Base-by-base conservation (phyloP, 1,140 invertebrate species). In the Phocides pigmalion region DNA sequence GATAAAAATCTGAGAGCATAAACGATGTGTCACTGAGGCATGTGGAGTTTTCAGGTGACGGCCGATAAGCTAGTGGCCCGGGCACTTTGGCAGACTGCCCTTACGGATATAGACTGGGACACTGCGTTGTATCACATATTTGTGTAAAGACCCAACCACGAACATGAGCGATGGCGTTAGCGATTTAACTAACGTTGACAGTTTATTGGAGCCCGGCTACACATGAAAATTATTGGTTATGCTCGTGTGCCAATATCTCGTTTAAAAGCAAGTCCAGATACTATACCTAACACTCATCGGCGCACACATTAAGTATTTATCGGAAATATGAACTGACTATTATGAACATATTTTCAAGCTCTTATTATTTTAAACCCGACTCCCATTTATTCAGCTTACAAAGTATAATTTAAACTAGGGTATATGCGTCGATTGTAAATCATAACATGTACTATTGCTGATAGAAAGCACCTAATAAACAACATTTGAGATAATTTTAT, bases 41-140 rank as follows among this genome's bases (percentile, higher is more conserved):
- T 61, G 70, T 64, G 28, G 41, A 66, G 64, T 77, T 64, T 84
- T 83, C 84, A 82, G 80, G 81, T 84, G 80, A 79, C 78, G 69
- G 69, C 66, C 68, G 79, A 79, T 74, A 76, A 75, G 74, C 67
- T 41, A 11, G 28, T 35, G 42, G 58, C 76, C 77, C 68, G 71
- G 77, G 69, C 62, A 53, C 56, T 73, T 76, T 85, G 82, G 84
- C 84, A 85, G 6, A 0, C 49, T 84, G 84, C 84, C 84, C 77
- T 84, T 66, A 83, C 85, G 76, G 75, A 84, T 84, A 88, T 88
- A 88, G 84, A 64, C 80, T 39, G 70, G 62, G 68, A 81, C 71
- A 69, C 51, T 54, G 50, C 62, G 25, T 63, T 62, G 68, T 70
- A 70, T 78, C 75, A 56, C 73, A 74, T 73, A 63, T 62, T 68